Percentiles rank a stretch among this genome's conserved stretches.
These are phyloP conservation scores for Artemia sinica DNA, from an alignment of 2,888 invertebrate species.

Conservation along the genomic window DNA sequence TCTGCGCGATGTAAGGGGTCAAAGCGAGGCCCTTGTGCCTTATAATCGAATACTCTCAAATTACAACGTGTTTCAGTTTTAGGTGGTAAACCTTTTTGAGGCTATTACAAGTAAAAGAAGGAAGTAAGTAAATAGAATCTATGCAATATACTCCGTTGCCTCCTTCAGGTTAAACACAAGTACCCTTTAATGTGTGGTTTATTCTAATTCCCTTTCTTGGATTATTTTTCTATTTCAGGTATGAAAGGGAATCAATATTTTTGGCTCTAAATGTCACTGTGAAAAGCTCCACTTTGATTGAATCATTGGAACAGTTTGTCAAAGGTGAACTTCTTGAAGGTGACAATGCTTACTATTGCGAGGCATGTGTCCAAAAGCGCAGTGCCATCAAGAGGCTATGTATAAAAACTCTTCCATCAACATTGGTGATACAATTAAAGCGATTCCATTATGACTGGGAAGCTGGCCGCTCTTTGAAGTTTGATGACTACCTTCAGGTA, in stretches of 20 bases:
- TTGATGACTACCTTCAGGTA: slow-evolving; percentile 37
- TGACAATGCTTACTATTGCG: slow-evolving; percentile 39
- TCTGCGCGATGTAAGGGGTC: too few species aligned
- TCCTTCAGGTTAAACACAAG: neutral
- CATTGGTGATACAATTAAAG: slow-evolving; percentile 38
- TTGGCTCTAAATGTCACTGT: slow-evolving; percentile 36
- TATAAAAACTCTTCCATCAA: slow-evolving; percentile 35
- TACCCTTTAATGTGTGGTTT: too few species aligned
- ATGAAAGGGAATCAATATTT: slow-evolving; percentile 37
- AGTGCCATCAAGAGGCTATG: slow-evolving; percentile 37
- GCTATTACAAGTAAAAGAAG: too few species aligned
- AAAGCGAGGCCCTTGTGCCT: too few species aligned
- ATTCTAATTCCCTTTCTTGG: neutral
- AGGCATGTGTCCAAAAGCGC: slow-evolving; percentile 37
- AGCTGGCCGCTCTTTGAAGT: slow-evolving; percentile 35
- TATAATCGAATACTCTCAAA: too few species aligned
- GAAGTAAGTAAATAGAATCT: too few species aligned
- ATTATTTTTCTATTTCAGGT: slow-evolving; percentile 28
- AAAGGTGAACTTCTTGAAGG: slow-evolving; percentile 38
- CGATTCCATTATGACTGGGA: slow-evolving; percentile 39
- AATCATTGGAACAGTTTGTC: slow-evolving; percentile 38
- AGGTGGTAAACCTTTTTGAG: too few species aligned
- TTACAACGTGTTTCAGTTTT: too few species aligned
- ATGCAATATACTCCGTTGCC: neutral
- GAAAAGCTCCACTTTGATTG: slow-evolving; percentile 34